phyloP scores from a whole-genome alignment of 2,888 invertebrate species.

The Periphyllus acericola region DNA sequence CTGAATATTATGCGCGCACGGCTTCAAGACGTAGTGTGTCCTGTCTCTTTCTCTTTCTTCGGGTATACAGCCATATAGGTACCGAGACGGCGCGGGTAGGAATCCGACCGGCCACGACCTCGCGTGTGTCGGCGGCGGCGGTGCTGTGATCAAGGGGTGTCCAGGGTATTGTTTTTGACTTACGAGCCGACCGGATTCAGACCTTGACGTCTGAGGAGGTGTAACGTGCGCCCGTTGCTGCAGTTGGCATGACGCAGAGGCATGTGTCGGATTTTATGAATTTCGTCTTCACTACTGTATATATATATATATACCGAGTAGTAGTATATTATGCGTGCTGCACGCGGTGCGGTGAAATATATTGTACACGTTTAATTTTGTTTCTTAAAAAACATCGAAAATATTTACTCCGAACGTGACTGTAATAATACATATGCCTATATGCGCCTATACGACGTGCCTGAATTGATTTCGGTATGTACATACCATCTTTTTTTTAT shows the following conservation, averaged over 20 bases:
- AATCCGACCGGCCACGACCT: slow-evolving; percentile 50
- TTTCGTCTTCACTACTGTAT: not conserved
- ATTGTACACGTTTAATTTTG: not conserved
- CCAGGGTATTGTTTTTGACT: slow-evolving; percentile 55
- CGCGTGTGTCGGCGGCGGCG: slow-evolving; percentile 31
- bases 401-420: not conserved
- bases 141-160: slow-evolving; percentile 48
- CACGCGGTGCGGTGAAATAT: not conserved
- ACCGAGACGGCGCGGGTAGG: not conserved
- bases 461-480: no score
- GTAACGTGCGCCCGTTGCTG: not conserved
- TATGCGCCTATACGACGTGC: no score
- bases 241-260: not conserved
- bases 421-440: no score
- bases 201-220: slow-evolving; percentile 43
- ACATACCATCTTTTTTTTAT: no score
- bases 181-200: slow-evolving; percentile 33
- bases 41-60: not conserved
- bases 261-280: not conserved
- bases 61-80: no score
- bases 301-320: no score
- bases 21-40: not conserved
- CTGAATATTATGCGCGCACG: no score
- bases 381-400: not conserved
- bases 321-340: not conserved